Percentiles rank a stretch among this genome's conserved stretches.
Conservation (phyloP, 2,888 invertebrate genomes). For the Myathropa florea region DNA sequence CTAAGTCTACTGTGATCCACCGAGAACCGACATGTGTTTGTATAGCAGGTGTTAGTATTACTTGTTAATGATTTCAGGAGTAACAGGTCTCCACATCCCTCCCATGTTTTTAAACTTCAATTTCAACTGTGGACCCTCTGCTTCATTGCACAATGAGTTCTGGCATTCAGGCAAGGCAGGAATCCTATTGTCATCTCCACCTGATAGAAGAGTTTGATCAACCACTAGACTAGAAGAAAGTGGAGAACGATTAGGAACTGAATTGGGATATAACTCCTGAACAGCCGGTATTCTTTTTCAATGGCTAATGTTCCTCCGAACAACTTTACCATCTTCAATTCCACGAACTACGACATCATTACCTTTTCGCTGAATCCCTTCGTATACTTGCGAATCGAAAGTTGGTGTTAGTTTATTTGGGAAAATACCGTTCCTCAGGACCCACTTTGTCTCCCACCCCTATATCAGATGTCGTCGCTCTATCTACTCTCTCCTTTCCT, state of each 20-base stretch:
- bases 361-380: constrained; percentile 32
- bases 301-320: not conserved
- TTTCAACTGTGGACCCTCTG: no score
- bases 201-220: no score
- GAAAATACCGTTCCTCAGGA: not conserved
- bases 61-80: no score
- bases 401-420: constrained; percentile 21
- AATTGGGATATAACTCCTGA: not conserved
- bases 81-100: no score
- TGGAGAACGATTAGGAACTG: not conserved
- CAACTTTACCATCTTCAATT: not conserved
- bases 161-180: no score
- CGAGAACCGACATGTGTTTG: no score
- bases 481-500: constrained; percentile 27
- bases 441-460: constrained; percentile 9
- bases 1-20: no score
- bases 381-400: constrained; percentile 28
- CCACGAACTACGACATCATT: constrained; percentile 27
- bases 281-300: not conserved
- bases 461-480: not conserved
- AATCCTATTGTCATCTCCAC: no score
- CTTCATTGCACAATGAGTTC: no score
- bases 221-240: not conserved
- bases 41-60: no score
- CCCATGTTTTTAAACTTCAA: no score